Evolutionary conservation across 2,888 invertebrate species (phyloP), one percentile per base, ranked within the genome.

Genomic region (Tineola bisselliella): DNA sequence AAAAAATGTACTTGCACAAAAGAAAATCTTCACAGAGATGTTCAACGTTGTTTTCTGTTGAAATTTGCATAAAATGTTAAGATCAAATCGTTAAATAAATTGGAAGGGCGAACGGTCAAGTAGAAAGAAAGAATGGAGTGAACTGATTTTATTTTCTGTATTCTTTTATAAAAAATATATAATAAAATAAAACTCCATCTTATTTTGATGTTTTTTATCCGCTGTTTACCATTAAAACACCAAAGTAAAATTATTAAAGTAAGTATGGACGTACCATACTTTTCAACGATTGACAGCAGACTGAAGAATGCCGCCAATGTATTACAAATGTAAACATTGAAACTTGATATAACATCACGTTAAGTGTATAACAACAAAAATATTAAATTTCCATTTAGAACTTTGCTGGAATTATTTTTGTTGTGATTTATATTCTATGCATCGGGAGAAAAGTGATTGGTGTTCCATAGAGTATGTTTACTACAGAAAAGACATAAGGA

Each of bases 11-110:
- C 43, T 43, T 13, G 43, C 2, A 48, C 2, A 15, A 48, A 17
- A 48, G 17, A 17, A 15, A 48, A 48, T 13, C 38, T 38, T 38
- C 38, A 38, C 48, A 13, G n/a, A 48, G 48, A 48, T 48, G 3
- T n/a, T 8, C 15, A 3, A 15, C 48, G n/a, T 17, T 48, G 48
- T 48, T 48, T 48, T 48, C 48, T 48, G 48, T 15, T 48, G 48
- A 48, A 48, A 48, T 48, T 48, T 48, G 48, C 48, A 48, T 48
- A 48, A 38, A 48, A 48, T 48, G 48, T 48, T 5, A 48, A 48
- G 48, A 48, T 48, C 48, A 17, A 48, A 48, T 48, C 48, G 48
- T 48, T 48, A 48, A 48, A 15, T 17, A 48, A 48, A 48, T 48
- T 48, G 48, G 48, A 15, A 48, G 48, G 48, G 48, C 48, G 48